Base-by-base conservation (phyloP, 1,140 invertebrate species). In the Pseudomyrmex concolor region DNA sequence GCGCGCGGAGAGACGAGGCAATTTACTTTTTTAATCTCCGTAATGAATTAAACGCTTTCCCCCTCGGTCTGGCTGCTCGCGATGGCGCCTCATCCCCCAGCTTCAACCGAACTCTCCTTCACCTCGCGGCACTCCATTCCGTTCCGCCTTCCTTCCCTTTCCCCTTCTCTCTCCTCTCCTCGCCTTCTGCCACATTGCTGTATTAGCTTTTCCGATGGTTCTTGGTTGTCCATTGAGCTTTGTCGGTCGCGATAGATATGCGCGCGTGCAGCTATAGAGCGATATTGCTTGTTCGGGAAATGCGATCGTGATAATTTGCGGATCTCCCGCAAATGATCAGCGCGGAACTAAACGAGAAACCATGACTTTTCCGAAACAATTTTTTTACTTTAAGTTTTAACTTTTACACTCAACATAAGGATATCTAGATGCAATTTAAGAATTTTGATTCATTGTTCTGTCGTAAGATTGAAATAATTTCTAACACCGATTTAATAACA, bases 1-100 rank as follows among this genome's bases (percentile, higher is more conserved):
- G 62, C 85, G 85, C 88, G 88, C 85, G 74, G 77, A 84, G 89
- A 91, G 90, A 90, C 89, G 88, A 91, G 92, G 91, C 92, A 93
- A 92, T 93, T 92, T 92, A 92, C 91, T 92, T 92, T 93, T 93
- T 92, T 92, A 92, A 92, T 92, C 92, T 92, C 87, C 90, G 90
- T 92, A 92, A 92, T 92, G 92, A 93, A 93, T 93, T 92, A 92
- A 92, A 92, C 90, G 91, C 89, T 87, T 84, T 64, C 74, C 59
- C 67, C 76, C 17, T 67, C 66, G 57, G 64, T 77, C 74, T 82
- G 73, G 62, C 72, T 78, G 51, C 57, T 76, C 66, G 57, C 54
- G 43, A 19, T 70, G 54, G 51, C 51, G 51, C 66, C 76, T 70
- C 76, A 80, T 51, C 59, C 76, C 59, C 76, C 76, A 71, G 48